Conservation (phyloP, 1,140 invertebrate genomes). For the Mya arenaria region DNA sequence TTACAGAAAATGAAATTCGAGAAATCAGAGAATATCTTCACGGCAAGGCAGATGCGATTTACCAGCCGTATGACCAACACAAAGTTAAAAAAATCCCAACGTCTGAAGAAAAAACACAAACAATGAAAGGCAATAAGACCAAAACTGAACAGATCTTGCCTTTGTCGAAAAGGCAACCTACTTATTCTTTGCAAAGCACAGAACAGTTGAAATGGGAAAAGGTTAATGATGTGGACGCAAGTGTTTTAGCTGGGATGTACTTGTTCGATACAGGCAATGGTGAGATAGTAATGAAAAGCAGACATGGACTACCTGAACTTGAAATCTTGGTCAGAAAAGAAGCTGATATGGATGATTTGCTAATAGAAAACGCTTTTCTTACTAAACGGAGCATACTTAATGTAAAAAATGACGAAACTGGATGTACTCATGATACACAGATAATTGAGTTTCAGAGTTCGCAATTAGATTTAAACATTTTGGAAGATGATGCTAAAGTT, state of each 20-base stretch:
- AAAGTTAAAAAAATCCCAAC: conserved; percentile 12
- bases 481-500: background rate
- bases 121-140: background rate
- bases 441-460: too few species aligned
- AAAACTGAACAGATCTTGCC: background rate
- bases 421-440: too few species aligned
- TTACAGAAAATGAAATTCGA: conserved; percentile 5
- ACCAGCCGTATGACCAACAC: conserved; percentile 1
- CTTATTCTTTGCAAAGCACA: too few species aligned
- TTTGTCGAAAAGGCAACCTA: background rate
- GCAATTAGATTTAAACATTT: too few species aligned
- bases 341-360: too few species aligned
- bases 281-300: background rate
- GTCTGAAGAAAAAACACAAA: background rate
- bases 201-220: conserved; percentile 6
- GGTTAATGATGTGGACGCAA: conserved; percentile 10
- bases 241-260: conserved; percentile 32
- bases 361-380: too few species aligned
- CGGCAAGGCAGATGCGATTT: conserved; percentile 35
- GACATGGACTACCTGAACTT: conserved; percentile 1
- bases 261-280: conserved; percentile 20
- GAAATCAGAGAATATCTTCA: conserved; percentile 35
- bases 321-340: conserved; percentile 23
- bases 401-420: too few species aligned
- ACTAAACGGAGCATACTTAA: too few species aligned